Evolutionary conservation across 2,888 invertebrate species (phyloP).

Genomic region (Nomada fucata): DNA sequence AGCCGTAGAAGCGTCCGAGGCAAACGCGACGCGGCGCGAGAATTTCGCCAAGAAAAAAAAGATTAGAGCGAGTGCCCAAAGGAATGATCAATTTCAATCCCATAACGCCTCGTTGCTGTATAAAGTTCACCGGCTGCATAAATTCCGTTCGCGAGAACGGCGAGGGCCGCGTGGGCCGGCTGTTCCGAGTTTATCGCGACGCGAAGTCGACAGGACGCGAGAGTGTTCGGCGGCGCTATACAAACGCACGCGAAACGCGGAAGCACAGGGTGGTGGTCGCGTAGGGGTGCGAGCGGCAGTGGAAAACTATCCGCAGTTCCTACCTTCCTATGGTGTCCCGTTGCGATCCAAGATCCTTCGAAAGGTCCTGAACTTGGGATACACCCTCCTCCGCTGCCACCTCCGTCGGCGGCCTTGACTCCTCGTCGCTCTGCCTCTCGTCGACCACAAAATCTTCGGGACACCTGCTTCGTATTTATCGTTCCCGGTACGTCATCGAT

Average conservation of each 20-base stretch:
- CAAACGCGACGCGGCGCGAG: too few relatives aligned
- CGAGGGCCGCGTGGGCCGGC: not conserved
- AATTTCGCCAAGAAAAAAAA: too few relatives aligned
- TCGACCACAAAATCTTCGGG: constrained; percentile 47
- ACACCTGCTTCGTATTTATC: constrained; percentile 36
- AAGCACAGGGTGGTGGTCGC: constrained; percentile 14
- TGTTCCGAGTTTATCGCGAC: constrained; percentile 37
- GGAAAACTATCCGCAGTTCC: constrained; percentile 59
- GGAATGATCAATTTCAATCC: too few relatives aligned
- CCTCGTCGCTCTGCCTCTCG: constrained; percentile 42
- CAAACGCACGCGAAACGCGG: constrained; percentile 8
- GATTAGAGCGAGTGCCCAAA: too few relatives aligned
- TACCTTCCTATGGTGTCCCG: constrained; percentile 58
- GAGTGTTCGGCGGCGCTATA: constrained; percentile 23
- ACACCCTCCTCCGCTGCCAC: constrained; percentile 52
- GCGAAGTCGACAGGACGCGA: constrained; percentile 41
- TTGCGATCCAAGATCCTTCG: constrained; percentile 47
- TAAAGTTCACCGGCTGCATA: not conserved
- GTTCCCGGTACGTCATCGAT: not conserved
- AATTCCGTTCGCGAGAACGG: not conserved
- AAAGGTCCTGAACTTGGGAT: constrained; percentile 62
- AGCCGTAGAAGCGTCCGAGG: too few relatives aligned
- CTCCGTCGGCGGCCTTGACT: constrained; percentile 64
- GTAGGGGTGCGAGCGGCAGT: constrained; percentile 9
- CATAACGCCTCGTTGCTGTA: too few relatives aligned